Evolutionary conservation across 2,113 vertebrate genomes (phyloP), one percentile per base, ranked within the genome.

Genomic region (Zosterops hypoxanthus): DNA sequence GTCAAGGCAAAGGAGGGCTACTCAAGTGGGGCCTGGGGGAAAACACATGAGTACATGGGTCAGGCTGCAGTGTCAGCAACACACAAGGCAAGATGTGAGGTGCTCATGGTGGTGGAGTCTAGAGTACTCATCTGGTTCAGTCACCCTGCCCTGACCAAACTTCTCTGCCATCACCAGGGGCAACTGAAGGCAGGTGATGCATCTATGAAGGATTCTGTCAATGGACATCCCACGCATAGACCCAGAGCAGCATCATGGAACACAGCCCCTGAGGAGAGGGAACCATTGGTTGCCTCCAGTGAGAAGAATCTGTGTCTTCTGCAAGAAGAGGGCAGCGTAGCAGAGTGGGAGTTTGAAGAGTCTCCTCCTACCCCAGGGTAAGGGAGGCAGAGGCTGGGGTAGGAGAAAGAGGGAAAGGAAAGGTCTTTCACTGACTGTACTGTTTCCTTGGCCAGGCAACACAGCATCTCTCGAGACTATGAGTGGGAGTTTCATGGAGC

Each of bases 401-500:
- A 53, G 64, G 44, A 87, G 29, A 55, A 79, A 68, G 36, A 68
- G 39, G 29, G 19, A 28, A 71, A 82, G 33, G 21, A 56, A 42
- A 31, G 46, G 16, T 46, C 4, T 28, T 66, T 64, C 25, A 83
- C 65, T 68, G 24, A 81, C 21, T n/a, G 28, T 4, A 2, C 24
- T 52, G 6, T 70, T 96, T 95, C 20, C 57, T 93, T 94, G 78
- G 42, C 47, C 88, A 98, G 98, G 82, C 96, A 98, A 93, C 97
- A 98, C 79, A 97, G 83, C 76, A 97, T 98, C 90, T 98, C 97
- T 85, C 96, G 6, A 53, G 98, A 99, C 72, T 98, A 97, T 3
- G 98, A 98, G 33, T 93, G 5, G 39, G 97, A 98, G n/a, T 98
- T 98, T 76, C 95, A 96, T n/a, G 97, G 97, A 73, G 81, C 97